Conservation (phyloP, 2,888 invertebrate genomes). For the Cancer borealis region DNA sequence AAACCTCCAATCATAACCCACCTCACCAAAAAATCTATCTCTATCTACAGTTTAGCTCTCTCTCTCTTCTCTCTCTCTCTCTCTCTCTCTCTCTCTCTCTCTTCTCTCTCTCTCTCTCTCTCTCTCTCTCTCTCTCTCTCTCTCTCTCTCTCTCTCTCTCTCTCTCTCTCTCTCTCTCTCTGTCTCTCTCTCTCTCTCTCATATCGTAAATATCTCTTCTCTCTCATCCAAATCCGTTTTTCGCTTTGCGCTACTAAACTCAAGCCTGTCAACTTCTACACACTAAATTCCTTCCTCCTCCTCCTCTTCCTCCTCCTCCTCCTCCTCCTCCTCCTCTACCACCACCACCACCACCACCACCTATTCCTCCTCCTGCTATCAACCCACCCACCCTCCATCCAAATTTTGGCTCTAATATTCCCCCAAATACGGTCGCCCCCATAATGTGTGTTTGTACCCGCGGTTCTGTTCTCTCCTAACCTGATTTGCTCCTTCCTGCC, state of each 20-base stretch:
- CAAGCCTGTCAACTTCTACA: not conserved
- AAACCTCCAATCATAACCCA: too few species aligned
- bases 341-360: not conserved
- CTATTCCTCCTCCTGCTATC: not conserved
- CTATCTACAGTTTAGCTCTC: too few species aligned
- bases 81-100: too few species aligned
- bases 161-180: too few species aligned
- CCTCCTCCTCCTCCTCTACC: not conserved
- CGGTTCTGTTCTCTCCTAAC: not conserved
- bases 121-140: too few species aligned
- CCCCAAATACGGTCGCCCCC: not conserved
- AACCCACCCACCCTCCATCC: not conserved
- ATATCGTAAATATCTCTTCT: too few species aligned
- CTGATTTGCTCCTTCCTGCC: not conserved
- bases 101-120: too few species aligned
- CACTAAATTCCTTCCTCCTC: not conserved
- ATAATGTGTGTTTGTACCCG: constrained; percentile 34
- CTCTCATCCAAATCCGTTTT: not conserved
- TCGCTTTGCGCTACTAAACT: not conserved
- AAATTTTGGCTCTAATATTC: not conserved
- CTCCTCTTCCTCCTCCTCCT: not conserved
- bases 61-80: too few species aligned
- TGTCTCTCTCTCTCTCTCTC: not conserved
- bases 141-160: too few species aligned
- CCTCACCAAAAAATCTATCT: too few species aligned